Conservation (phyloP, 2,888 invertebrate species). For the Augochlorella aurata region DNA sequence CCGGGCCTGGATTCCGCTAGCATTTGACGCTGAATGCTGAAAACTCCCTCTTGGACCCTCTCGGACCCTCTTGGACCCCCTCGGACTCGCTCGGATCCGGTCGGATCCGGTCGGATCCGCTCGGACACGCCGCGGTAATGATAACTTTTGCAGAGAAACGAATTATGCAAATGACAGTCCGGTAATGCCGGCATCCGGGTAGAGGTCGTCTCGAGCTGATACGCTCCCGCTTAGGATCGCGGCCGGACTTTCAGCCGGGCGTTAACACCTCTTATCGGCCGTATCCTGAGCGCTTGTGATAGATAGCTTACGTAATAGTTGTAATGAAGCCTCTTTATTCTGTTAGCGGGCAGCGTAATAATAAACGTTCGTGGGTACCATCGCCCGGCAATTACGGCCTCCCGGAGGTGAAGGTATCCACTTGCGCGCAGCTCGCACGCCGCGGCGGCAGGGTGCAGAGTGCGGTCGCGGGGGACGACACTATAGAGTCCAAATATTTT, state of each 20-base stretch:
- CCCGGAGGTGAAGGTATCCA: constrained; percentile 16
- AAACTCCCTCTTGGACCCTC: too few species aligned
- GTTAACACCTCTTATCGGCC: constrained; percentile 55
- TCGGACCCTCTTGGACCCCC: too few species aligned
- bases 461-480: too few species aligned
- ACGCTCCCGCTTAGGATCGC: constrained; percentile 18
- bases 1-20: constrained; percentile 11
- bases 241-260: constrained; percentile 30
- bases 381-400: constrained; percentile 46
- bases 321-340: constrained; percentile 57
- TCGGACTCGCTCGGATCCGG: too few species aligned
- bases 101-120: too few species aligned
- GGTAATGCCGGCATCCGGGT: constrained; percentile 33
- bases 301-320: constrained; percentile 57
- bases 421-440: not conserved
- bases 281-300: constrained; percentile 33
- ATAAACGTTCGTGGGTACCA: constrained; percentile 30
- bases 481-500: too few species aligned
- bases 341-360: constrained; percentile 46
- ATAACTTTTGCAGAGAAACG: constrained; percentile 32
- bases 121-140: not conserved
- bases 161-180: constrained; percentile 25
- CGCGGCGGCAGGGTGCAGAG: too few species aligned
- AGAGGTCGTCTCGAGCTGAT: constrained; percentile 8
- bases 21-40: too few species aligned